These are phyloP conservation scores for Gallinago jamesoni DNA, from an alignment of 2,113 vertebrate species.

Conservation along the genomic window DNA sequence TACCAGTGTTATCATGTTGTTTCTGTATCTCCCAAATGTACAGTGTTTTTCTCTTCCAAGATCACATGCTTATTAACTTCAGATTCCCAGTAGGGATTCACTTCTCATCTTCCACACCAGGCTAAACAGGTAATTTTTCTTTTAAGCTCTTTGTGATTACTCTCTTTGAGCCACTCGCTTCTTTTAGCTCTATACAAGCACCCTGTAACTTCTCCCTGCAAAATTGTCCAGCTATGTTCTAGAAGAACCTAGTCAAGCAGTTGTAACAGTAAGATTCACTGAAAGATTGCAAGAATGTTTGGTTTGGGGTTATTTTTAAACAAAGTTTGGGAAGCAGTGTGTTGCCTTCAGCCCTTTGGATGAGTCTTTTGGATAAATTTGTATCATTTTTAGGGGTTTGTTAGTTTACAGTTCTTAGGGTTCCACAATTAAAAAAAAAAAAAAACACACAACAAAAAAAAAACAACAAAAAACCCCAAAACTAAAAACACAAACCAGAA, in stretches of 20 bases:
- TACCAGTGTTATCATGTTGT: not conserved
- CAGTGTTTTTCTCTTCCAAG: not conserved
- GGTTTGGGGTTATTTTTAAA: not conserved
- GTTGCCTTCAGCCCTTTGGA: not conserved
- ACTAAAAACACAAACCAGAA: no score
- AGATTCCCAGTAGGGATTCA: not conserved
- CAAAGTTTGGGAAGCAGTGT: not conserved
- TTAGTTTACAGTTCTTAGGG: not conserved
- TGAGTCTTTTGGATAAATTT: not conserved
- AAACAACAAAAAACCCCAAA: no score
- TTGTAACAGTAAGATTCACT: not conserved
- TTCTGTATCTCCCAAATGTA: not conserved
- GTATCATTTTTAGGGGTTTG: not conserved
- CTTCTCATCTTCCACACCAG: not conserved
- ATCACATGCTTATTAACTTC: not conserved
- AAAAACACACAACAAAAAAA: not conserved
- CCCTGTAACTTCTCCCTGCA: not conserved
- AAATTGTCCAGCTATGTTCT: not conserved
- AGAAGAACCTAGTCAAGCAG: not conserved
- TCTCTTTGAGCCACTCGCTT: not conserved
- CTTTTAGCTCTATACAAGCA: not conserved
- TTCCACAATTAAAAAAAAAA: not conserved
- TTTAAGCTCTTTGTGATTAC: not conserved
- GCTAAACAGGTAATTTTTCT: not conserved
- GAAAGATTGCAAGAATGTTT: not conserved